A percentile compares a stretch with the other conserved stretches of the same genome.
Conservation (phyloP, 2,113 vertebrate species). For the Propithecus coquereli region DNA sequence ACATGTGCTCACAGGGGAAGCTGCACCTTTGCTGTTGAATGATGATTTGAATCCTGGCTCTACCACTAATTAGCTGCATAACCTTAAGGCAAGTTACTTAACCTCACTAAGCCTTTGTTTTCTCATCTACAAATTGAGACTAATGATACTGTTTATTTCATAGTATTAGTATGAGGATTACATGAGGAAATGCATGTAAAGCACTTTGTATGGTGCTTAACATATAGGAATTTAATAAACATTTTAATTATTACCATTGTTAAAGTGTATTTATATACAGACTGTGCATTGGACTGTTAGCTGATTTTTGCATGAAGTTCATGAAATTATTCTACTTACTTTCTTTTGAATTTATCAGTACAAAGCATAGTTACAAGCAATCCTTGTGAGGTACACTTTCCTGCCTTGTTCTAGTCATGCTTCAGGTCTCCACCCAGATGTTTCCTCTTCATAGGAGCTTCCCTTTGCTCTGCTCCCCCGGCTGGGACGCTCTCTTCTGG, state of each 20-base stretch:
- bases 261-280: background rate
- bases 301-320: background rate
- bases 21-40: slow-evolving; percentile 4
- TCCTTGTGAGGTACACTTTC: background rate
- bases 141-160: background rate
- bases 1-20: background rate
- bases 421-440: background rate
- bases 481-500: background rate
- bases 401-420: background rate
- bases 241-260: background rate
- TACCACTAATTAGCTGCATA: background rate
- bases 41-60: background rate
- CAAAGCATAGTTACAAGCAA: background rate
- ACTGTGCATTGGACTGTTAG: background rate
- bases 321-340: background rate
- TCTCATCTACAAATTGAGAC: background rate
- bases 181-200: background rate
- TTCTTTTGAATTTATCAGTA: background rate
- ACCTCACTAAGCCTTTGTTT: background rate
- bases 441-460: background rate
- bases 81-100: background rate
- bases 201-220: background rate
- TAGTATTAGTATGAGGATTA: background rate
- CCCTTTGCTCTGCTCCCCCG: background rate
- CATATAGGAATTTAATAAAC: background rate